Base-by-base conservation (phyloP, 2,113 vertebrate genomes). In the Oenanthe melanoleuca region DNA sequence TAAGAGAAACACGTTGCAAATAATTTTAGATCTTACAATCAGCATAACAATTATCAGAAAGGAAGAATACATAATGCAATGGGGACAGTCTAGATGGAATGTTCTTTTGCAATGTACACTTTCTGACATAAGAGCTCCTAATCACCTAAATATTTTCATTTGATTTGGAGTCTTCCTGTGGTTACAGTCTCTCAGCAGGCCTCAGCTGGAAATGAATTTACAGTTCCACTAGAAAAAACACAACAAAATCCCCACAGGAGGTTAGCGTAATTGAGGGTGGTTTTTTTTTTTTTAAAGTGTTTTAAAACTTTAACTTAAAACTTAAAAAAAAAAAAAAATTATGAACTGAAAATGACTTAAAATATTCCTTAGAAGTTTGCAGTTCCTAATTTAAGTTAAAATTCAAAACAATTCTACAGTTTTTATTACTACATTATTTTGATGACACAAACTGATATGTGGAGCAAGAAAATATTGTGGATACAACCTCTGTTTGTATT, bases 131-230 rank as follows among this genome's bases (percentile, higher is more conserved):
- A 86, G 44, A 80, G 55, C 28, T 92, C 60, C 60, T 78, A 70
- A 93, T 86, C 50, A 75, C 28, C 88, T 55, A 69, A 89, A 42
- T 53, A 86, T 74, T 92, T 92, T 93, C 9, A 69, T 79, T 79
- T 88, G 66, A 91, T 78, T 82, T 77, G 45, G 19, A 83, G 28
- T 45, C 45, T 53, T 88, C 25, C 71, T 75, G 61, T 75, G 66
- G 63, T 69, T 69, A 82, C 26, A 80, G 19, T 53, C 45, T 75
- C 88, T 75, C 92, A 89, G 88, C 34, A 86, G 50, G 81, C 50
- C 59, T 69, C 52, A 59, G 84, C 55, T 79, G 78, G 73, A 85
- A 85, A 87, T 57, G 37, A 81, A 91, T 95, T 91, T 85, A 91
- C 11, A 89, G 91, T 50, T 79, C 84, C 2, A 11, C 57, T 34